A percentile compares a stretch with the other conserved stretches of the same genome.
Evolutionary conservation across 2,797 vertebrate genomes (phyloP).

Genomic region (Mormyrus hasselquistii): DNA sequence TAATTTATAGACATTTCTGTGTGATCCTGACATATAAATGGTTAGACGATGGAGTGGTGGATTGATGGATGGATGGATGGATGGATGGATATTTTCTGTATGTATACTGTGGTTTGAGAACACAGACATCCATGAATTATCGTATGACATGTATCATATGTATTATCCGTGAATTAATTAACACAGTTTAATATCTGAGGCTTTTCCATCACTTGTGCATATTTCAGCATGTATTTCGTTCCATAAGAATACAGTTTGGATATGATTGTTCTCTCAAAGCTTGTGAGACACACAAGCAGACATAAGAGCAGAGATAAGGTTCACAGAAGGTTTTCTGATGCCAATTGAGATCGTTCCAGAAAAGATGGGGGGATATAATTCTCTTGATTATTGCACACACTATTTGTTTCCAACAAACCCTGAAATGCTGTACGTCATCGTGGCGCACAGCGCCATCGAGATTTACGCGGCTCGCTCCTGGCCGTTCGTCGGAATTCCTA

Average conservation of each 20-base stretch:
- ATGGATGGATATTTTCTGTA: neutral
- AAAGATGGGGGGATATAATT: conserved; percentile 28
- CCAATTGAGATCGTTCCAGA: conserved; percentile 30
- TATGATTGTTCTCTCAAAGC: conserved; percentile 14
- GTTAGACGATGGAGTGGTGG: neutral
- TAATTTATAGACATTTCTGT: neutral
- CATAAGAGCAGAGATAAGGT: conserved; percentile 19
- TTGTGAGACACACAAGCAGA: conserved; percentile 15
- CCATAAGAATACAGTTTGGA: neutral
- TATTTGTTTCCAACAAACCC: conserved; percentile 34
- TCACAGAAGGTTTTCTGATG: conserved; percentile 29
- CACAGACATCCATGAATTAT: neutral
- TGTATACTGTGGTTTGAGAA: neutral
- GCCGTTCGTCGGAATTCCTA: neutral
- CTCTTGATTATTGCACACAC: conserved; percentile 34
- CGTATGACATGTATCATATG: no score
- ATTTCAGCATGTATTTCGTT: neutral
- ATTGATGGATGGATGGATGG: neutral
- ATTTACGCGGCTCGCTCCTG: conserved; percentile 32
- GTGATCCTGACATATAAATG: neutral
- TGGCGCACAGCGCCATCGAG: conserved; percentile 21
- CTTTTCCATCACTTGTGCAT: neutral
- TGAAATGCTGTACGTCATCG: conserved; percentile 37
- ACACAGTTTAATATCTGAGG: neutral
- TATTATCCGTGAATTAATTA: neutral